These are phyloP conservation scores for Aspiorhynchus laticeps DNA, from an alignment of 2,113 vertebrate species.

Conservation along the genomic window DNA sequence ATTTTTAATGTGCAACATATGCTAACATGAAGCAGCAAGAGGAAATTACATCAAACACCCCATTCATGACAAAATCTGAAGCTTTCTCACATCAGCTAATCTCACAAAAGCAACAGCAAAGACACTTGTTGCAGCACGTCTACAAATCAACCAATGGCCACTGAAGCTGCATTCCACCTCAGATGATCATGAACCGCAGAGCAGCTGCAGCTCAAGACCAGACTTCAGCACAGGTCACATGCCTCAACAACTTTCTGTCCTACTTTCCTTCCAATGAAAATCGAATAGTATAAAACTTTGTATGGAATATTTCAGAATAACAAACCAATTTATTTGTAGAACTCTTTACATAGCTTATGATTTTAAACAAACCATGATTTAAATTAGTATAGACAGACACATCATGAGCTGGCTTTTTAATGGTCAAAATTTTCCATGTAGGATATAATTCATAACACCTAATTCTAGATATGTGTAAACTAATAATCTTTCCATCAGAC, in stretches of 20 bases:
- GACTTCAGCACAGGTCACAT: not conserved
- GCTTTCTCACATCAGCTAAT: not conserved
- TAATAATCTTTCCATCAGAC: not conserved
- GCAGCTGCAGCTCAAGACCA: not conserved
- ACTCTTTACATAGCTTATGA: not conserved
- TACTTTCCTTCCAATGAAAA: not conserved
- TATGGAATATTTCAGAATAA: not conserved
- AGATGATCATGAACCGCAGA: not conserved
- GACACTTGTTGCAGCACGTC: not conserved
- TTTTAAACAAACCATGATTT: not conserved
- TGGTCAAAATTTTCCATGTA: too few species aligned
- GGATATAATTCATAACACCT: too few species aligned
- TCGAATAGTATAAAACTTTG: not conserved
- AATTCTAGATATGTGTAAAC: too few species aligned
- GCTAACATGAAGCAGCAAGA: not conserved
- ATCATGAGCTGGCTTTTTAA: not conserved
- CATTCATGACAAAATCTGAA: not conserved
- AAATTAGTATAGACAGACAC: not conserved
- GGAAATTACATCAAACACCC: not conserved
- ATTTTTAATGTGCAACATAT: too few species aligned
- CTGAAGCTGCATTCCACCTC: not conserved
- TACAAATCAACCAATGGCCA: not conserved
- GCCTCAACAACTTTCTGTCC: not conserved
- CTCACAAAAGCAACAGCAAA: not conserved
- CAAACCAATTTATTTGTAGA: not conserved